Conservation (phyloP, 1,140 invertebrate species). For the Anastrepha obliqua region DNA sequence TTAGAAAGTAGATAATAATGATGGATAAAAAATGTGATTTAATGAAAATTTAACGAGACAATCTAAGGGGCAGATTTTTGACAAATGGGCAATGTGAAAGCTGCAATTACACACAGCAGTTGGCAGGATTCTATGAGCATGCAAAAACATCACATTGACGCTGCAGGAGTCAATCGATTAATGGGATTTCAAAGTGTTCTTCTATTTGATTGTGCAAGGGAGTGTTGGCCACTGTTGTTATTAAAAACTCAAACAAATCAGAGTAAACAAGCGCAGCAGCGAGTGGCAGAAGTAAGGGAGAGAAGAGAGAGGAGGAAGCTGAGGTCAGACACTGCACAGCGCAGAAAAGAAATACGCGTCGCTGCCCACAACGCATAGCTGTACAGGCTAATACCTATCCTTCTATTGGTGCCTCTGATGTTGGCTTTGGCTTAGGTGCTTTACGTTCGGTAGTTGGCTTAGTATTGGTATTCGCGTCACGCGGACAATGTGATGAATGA, state of each 20-base stretch:
- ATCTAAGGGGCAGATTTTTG: not conserved
- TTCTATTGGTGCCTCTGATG: not conserved
- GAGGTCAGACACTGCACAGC: not conserved
- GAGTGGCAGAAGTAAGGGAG: not conserved
- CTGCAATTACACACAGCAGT: too few relatives aligned
- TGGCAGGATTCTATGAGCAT: too few relatives aligned
- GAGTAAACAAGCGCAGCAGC: not conserved
- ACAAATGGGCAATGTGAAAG: too few relatives aligned
- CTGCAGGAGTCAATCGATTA: not conserved
- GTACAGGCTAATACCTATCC: not conserved
- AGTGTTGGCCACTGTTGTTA: not conserved
- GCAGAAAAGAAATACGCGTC: not conserved
- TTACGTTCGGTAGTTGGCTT: too few relatives aligned
- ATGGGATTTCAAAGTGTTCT: not conserved
- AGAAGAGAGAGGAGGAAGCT: not conserved
- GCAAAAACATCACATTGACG: too few relatives aligned
- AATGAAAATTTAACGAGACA: constrained; percentile 40
- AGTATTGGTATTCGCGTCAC: too few relatives aligned
- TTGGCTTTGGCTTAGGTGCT: too few relatives aligned
- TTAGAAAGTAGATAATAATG: not conserved
- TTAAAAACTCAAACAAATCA: not conserved
- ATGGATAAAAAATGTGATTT: constrained; percentile 27
- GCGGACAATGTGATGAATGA: not conserved
- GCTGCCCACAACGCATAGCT: not conserved
- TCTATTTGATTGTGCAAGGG: not conserved